Conservation (phyloP, 2,113 vertebrate genomes). For the Ramphastos sulfuratus region DNA sequence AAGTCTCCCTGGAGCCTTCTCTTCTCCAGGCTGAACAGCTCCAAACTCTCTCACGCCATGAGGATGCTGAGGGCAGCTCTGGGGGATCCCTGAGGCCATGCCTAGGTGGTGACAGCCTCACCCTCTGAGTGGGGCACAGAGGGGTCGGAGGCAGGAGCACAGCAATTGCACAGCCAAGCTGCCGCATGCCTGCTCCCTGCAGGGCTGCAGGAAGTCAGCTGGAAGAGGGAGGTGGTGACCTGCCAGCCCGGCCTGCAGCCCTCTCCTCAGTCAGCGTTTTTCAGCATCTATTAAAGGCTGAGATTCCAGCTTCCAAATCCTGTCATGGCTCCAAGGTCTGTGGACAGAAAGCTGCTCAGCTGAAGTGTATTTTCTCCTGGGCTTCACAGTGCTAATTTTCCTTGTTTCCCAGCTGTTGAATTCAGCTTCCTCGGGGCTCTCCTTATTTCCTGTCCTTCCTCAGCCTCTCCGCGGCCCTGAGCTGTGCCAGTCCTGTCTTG, state of each 20-base stretch:
- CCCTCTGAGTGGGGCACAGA: background rate
- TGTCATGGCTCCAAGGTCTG: background rate
- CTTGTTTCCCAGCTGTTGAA: slow-evolving; percentile 20
- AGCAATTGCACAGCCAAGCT: accelerated
- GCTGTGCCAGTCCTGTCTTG: background rate
- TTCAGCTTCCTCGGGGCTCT: background rate
- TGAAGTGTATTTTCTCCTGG: slow-evolving; percentile 17
- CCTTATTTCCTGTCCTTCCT: background rate
- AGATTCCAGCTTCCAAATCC: background rate
- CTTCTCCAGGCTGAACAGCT: too few relatives aligned
- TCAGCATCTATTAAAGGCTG: background rate
- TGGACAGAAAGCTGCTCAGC: background rate
- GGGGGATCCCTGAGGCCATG: background rate
- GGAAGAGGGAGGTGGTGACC: background rate
- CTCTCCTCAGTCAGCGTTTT: slow-evolving; percentile 48
- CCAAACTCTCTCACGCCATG: too few relatives aligned
- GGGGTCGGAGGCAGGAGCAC: background rate
- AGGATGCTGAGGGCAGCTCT: too few relatives aligned
- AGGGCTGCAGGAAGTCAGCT: accelerated
- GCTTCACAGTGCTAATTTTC: background rate
- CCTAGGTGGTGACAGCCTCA: background rate
- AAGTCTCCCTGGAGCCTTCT: too few relatives aligned
- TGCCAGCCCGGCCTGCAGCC: background rate
- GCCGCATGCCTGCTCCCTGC: background rate
- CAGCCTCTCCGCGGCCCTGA: accelerated